These are phyloP conservation scores for Abrostola tripartita DNA, from an alignment of 2,888 invertebrate species.

Conservation along the genomic window DNA sequence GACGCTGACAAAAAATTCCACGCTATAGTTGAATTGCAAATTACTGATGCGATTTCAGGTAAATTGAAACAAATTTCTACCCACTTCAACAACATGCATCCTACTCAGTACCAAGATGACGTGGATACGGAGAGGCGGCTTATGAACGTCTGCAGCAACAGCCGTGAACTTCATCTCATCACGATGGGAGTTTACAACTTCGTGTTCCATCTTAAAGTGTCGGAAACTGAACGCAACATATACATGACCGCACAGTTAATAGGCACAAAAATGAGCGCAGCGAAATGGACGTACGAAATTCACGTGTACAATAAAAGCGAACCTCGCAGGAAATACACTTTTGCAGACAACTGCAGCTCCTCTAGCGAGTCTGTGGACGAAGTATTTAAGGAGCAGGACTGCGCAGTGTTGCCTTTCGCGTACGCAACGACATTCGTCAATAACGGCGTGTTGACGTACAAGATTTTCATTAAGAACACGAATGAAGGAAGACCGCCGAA, in stretches of 20 bases:
- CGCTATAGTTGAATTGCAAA: too few species aligned
- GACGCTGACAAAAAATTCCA: too few species aligned
- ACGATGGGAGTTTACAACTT: conserved; percentile 68
- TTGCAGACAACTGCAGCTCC: conserved; percentile 65
- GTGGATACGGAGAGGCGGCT: conserved; percentile 71
- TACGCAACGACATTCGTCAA: conserved; percentile 47
- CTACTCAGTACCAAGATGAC: conserved; percentile 58
- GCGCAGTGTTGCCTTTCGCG: conserved; percentile 64
- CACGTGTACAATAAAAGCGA: conserved; percentile 76
- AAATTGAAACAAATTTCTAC: conserved; percentile 66
- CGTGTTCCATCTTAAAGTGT: conserved; percentile 68
- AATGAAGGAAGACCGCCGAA: conserved; percentile 6
- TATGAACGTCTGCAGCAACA: conserved; percentile 53
- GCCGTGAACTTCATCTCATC: conserved; percentile 62
- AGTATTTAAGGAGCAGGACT: conserved; percentile 60
- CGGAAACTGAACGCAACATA: conserved; percentile 55
- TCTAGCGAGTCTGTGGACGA: conserved; percentile 54
- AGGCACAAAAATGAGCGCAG: conserved; percentile 70
- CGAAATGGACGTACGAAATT: conserved; percentile 77
- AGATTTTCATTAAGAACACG: conserved; percentile 44
- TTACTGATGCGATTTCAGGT: conserved; percentile 56
- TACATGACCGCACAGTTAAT: conserved; percentile 71
- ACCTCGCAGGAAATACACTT: conserved; percentile 69
- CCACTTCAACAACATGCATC: conserved; percentile 72
- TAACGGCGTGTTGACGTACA: conserved; percentile 35